Conservation (phyloP, 2,888 invertebrate species). For the Cerastis rubricosa region DNA sequence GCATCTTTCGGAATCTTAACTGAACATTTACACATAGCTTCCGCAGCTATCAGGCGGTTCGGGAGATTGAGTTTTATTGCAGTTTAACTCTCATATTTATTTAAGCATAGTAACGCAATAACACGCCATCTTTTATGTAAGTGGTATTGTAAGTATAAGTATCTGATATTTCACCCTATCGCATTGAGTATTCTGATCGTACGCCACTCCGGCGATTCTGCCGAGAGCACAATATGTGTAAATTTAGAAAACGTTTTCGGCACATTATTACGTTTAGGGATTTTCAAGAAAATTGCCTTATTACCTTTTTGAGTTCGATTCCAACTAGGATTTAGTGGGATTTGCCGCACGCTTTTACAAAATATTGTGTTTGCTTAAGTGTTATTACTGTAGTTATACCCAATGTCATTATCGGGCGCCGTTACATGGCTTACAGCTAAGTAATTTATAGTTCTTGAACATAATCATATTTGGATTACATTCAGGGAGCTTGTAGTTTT, state of each 20-base stretch:
- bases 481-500: constrained; percentile 53
- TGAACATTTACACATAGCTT: constrained; percentile 24
- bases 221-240: constrained; percentile 89
- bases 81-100: constrained; percentile 56
- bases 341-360: constrained; percentile 77
- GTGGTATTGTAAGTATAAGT: constrained; percentile 76
- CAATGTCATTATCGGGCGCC: constrained; percentile 54
- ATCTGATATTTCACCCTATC: constrained; percentile 80
- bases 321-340: constrained; percentile 85
- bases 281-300: constrained; percentile 90
- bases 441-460: constrained; percentile 45
- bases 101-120: constrained; percentile 60
- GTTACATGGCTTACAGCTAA: constrained; percentile 42
- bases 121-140: constrained; percentile 71
- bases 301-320: constrained; percentile 89
- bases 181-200: constrained; percentile 87
- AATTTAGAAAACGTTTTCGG: constrained; percentile 90
- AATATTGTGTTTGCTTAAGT: constrained; percentile 74
- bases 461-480: constrained; percentile 44
- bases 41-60: constrained; percentile 2
- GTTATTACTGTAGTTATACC: constrained; percentile 62
- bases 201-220: constrained; percentile 84
- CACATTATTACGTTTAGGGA: constrained; percentile 90
- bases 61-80: constrained; percentile 59
- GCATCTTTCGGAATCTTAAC: constrained; percentile 70